Base-by-base conservation (phyloP, 2,797 vertebrate genomes). In the Protonibea diacanthus region DNA sequence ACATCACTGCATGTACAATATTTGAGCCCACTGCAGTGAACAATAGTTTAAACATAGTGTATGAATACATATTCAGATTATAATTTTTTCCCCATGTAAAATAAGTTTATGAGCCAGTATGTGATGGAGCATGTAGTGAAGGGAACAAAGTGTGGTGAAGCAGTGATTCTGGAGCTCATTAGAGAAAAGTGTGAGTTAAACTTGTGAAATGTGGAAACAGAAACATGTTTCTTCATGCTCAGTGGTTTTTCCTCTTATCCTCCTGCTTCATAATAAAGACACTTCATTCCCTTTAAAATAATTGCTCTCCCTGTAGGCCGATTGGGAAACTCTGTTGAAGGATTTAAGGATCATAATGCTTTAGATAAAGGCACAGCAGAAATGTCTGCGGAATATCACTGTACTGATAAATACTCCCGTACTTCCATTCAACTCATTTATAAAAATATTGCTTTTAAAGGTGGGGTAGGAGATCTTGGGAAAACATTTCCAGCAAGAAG, bases 1-100 rank as follows among this genome's bases (percentile, higher is more conserved):
- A 70, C 27, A n/a, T 71, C 56, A 63, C 67, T n/a, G 82, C 69
- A 85, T 58, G 61, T n/a, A 38, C 21, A 40, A 48, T 55, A 68
- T 66, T 49, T 56, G 25, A 65, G 53, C n/a, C 12, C 15, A 23
- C n/a, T 49, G 58, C 25, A 56, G 14, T 58, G 29, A 53, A 67
- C 0, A 0, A 21, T 51, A 49, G 8, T 25, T 49, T 11, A 47
- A 65, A 65, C 47, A 64, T 0, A 13, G 17, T 11, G n/a, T n/a
- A 29, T 27, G 52, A 55, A 56, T 21, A 70, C 48, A 57, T 23
- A 59, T 12, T 38, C 18, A 40, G 13, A 67, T 68, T 25, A 49
- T 65, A 20, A 29, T 83, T 66, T 38, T 15, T 52, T 18, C 66
- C 61, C 33, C 5, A 51, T 29, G 14, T 18, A 58, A 47, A 57